Conservation (phyloP, 1,140 invertebrate species). For the Cyclina sinensis region DNA sequence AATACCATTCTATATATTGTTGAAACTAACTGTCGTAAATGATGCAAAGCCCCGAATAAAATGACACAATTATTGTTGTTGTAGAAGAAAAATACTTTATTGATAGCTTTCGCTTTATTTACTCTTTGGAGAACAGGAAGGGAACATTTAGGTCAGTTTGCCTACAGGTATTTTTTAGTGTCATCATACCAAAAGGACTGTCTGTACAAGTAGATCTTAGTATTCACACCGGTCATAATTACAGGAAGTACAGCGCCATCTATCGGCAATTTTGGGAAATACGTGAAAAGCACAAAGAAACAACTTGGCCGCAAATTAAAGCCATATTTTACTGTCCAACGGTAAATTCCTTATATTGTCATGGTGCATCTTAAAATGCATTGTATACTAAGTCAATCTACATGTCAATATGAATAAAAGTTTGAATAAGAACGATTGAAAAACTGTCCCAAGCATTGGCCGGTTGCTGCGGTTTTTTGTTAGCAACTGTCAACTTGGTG, state of each 20-base stretch:
- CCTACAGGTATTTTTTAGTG: too few species aligned
- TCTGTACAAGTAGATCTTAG: background rate
- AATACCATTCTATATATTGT: too few species aligned
- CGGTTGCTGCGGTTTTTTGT: conserved; percentile 1
- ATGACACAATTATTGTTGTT: too few species aligned
- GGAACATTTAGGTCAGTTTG: too few species aligned
- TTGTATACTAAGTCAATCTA: background rate
- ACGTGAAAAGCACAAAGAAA: conserved; percentile 55
- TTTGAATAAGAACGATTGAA: background rate
- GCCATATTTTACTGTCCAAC: conserved; percentile 24
- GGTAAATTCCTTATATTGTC: background rate
- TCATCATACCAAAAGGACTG: background rate
- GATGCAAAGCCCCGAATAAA: too few species aligned
- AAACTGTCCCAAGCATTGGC: background rate
- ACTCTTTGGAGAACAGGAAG: too few species aligned
- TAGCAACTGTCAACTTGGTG: background rate
- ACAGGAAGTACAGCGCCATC: conserved; percentile 37
- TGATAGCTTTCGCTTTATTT: too few species aligned
- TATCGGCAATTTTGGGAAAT: conserved; percentile 48
- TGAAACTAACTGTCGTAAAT: too few species aligned
- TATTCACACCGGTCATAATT: conserved; percentile 37
- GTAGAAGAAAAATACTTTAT: too few species aligned
- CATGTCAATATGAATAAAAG: background rate
- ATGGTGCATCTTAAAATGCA: background rate
- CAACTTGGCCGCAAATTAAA: conserved; percentile 31